Evolutionary conservation across 2,797 vertebrate genomes (phyloP).

Genomic region (Platalea minor): DNA sequence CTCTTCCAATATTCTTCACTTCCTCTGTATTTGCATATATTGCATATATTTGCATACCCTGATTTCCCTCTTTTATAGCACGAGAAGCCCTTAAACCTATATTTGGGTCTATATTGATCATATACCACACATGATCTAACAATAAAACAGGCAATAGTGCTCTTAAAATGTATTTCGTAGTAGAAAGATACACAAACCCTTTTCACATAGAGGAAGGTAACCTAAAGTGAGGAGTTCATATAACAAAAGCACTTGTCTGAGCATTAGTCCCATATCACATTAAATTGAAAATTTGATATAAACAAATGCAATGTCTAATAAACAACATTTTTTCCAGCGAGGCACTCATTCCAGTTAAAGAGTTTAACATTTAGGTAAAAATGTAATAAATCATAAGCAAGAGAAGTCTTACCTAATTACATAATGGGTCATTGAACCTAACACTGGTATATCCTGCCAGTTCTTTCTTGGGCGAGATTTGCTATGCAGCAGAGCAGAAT

Average conservation of each 20-base stretch:
- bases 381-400: background rate
- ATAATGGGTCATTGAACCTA: background rate
- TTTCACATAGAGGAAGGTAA: background rate
- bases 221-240: background rate
- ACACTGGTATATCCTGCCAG: background rate
- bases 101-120: accelerated
- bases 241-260: background rate
- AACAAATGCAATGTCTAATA: background rate
- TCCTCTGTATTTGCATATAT: background rate
- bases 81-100: background rate
- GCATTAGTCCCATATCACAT: background rate
- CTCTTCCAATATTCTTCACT: background rate
- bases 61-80: background rate
- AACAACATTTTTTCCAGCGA: background rate
- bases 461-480: background rate
- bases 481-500: background rate
- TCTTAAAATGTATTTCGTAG: accelerated
- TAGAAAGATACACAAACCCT: background rate
- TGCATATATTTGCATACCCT: background rate
- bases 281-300: background rate
- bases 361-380: background rate
- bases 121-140: background rate
- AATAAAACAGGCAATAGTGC: background rate
- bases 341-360: background rate
- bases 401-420: background rate